Conservation (phyloP, 2,797 vertebrate species). For the Intellagama lesueurii region DNA sequence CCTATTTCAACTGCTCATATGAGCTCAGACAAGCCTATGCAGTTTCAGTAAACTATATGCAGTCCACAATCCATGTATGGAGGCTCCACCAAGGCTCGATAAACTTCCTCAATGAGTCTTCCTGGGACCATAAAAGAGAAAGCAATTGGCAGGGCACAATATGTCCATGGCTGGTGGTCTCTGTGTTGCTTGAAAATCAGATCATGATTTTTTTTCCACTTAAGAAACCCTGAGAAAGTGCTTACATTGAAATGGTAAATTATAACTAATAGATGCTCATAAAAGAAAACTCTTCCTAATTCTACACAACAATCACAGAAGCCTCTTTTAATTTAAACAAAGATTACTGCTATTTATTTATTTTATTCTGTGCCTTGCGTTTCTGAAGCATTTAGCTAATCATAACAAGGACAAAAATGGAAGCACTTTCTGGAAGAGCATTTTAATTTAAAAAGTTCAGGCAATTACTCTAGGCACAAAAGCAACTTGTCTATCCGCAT, state of each 20-base stretch:
- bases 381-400: conserved; percentile 39
- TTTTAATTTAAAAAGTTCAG: conserved; percentile 14
- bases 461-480: conserved; percentile 14
- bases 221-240: conserved; percentile 33
- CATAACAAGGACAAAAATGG: conserved; percentile 5
- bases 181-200: not conserved
- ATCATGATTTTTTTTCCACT: not conserved
- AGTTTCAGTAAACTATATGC: not conserved
- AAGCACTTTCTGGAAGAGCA: conserved; percentile 32
- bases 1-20: not conserved
- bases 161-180: not conserved
- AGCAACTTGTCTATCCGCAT: not conserved
- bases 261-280: conserved; percentile 33
- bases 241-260: conserved; percentile 28
- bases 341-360: conserved; percentile 21
- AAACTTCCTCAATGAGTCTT: not conserved
- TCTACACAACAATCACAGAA: conserved; percentile 34
- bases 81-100: not conserved
- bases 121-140: not conserved
- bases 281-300: conserved; percentile 1
- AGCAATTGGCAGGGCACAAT: not conserved
- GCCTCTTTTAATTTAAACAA: conserved; percentile 35
- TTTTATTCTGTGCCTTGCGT: not conserved
- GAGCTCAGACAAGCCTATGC: not conserved
- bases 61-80: not conserved